Percentiles rank a stretch among this genome's conserved stretches.
These are phyloP conservation scores for Drosophila lacteicornis DNA, from an alignment of 1,140 invertebrate species.

Conservation along the genomic window DNA sequence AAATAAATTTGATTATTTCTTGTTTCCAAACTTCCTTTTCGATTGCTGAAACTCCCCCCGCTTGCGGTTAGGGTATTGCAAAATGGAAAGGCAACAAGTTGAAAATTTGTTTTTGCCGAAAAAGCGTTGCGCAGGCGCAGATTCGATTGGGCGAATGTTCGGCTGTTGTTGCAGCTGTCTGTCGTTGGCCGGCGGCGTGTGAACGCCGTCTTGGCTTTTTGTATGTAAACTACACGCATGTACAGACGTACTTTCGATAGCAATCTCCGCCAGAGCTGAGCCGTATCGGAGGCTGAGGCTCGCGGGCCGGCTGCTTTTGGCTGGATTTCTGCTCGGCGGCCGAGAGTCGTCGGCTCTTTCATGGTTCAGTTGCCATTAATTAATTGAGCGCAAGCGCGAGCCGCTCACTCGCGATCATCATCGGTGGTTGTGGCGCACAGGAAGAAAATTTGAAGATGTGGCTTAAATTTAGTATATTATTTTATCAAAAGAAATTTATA, in stretches of 20 bases:
- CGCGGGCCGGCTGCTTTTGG: conserved; percentile 7
- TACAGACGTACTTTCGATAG: conserved; percentile 81
- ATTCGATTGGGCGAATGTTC: conserved; percentile 47
- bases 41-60: conserved; percentile 11
- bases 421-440: conserved; percentile 11
- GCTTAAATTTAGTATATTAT: not conserved
- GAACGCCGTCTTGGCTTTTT: conserved; percentile 64
- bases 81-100: conserved; percentile 50
- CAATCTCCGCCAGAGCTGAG: conserved; percentile 49
- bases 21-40: conserved; percentile 10
- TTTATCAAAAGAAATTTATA: not conserved
- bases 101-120: conserved; percentile 52
- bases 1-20: conserved; percentile 16
- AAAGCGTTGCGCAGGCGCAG: conserved; percentile 46
- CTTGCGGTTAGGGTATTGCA: conserved; percentile 39
- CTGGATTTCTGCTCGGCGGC: conserved; percentile 23
- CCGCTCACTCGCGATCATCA: conserved; percentile 48
- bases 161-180: conserved; percentile 3
- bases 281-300: conserved; percentile 12
- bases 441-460: not conserved
- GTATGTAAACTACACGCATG: conserved; percentile 82
- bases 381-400: conserved; percentile 75
- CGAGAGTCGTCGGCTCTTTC: conserved; percentile 69
- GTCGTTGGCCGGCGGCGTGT: conserved; percentile 56
- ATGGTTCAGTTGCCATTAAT: conserved; percentile 78